Evolutionary conservation across 2,888 invertebrate species (phyloP), one percentile per base, ranked within the genome.

Genomic region (Sesia bembeciformis): DNA sequence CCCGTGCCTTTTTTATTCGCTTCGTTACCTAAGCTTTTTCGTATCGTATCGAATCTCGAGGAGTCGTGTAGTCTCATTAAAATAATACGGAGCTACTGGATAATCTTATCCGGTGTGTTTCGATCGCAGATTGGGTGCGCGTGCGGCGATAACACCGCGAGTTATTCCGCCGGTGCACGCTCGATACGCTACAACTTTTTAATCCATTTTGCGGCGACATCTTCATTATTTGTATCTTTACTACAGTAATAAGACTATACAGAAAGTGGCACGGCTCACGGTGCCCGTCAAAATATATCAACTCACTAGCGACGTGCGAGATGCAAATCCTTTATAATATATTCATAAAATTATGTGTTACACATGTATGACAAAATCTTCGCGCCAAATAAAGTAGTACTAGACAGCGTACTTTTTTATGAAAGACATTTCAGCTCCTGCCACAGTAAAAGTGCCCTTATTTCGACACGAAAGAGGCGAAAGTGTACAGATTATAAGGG

Each of bases 61-160:
- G 78, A 88, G 83, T 87, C 86, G 87, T 86, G 88, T 88, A 86
- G 88, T 86, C 89, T 89, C 89, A 89, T 89, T 89, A 89, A 89
- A 89, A 89, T 89, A 87, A 89, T 89, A 87, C 88, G 84, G 82
- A 76, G 88, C 89, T 88, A 88, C 88, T 72, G 89, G 87, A 89
- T 89, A 86, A 89, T 89, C 88, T 89, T 89, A 89, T 89, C 89
- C 88, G 71, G 80, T 84, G 81, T 84, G 82, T 85, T 87, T 80
- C 81, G 86, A 89, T 89, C 89, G 83, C 78, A 83, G 89, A 89
- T 88, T 83, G 86, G 83, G 82, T 82, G 88, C 88, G 87, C 89
- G 87, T 88, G 89, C 85, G 77, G 61, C 80, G 89, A 89, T 88
- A 89, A 81, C 82, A 76, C 76, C 74, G 70, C 78, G 76, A 87